Conservation (phyloP, 2,797 vertebrate genomes). For the Periparus ater region DNA sequence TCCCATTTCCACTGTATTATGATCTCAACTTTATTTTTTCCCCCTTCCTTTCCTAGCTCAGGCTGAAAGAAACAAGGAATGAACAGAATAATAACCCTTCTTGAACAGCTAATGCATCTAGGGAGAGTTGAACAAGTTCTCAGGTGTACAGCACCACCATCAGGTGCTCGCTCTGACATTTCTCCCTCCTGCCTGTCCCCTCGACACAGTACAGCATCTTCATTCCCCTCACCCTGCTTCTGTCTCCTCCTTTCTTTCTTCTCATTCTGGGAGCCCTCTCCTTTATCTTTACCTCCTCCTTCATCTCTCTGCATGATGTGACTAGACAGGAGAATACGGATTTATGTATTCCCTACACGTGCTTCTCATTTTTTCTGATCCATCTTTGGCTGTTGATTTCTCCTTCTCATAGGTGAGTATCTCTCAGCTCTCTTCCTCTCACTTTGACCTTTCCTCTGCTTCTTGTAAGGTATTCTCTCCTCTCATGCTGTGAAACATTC, state of each 20-base stretch:
- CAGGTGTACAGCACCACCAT: conserved; percentile 15
- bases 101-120: background rate
- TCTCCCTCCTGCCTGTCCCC: background rate
- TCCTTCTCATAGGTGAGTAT: conserved; percentile 14
- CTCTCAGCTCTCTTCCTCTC: conserved; percentile 2
- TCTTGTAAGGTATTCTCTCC: background rate
- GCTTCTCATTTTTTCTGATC: background rate
- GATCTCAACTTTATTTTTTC: background rate
- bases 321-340: conserved; percentile 2
- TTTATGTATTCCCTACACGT: background rate
- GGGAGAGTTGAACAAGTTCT: background rate
- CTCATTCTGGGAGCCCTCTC: background rate
- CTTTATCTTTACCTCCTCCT: conserved; percentile 20
- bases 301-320: background rate
- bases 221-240: background rate
- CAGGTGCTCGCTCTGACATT: background rate
- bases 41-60: background rate
- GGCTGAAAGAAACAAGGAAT: background rate
- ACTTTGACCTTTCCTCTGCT: conserved; percentile 39
- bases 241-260: conserved; percentile 18
- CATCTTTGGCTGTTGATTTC: conserved; percentile 33
- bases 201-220: background rate
- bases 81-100: background rate
- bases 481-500: conserved; percentile 24
- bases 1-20: background rate